phyloP scores from a whole-genome alignment of 2,888 invertebrate genomes.

The Deilephila elpenor region DNA sequence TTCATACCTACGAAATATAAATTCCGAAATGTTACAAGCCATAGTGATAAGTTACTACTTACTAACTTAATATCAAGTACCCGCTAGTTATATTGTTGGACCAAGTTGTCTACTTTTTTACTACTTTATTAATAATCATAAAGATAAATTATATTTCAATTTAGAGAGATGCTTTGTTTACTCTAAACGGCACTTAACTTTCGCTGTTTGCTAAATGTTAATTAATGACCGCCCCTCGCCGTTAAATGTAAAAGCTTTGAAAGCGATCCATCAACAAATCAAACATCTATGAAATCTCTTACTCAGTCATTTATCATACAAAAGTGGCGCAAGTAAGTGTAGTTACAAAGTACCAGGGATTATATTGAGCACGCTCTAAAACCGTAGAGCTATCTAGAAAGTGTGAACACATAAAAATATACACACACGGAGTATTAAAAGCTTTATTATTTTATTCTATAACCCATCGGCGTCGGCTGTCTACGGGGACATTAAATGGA shows the following conservation, averaged over 20 bases:
- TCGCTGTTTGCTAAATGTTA: conserved; percentile 37
- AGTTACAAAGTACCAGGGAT: background rate
- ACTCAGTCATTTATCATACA: conserved; percentile 51
- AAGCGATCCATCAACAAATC: conserved; percentile 62
- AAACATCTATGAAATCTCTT: conserved; percentile 63
- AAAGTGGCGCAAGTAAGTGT: conserved; percentile 35
- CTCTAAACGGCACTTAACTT: conserved; percentile 5
- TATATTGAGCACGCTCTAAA: background rate
- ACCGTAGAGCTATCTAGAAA: background rate
- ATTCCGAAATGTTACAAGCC: too few relatives aligned
- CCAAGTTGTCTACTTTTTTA: too few relatives aligned
- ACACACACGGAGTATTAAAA: conserved; percentile 34
- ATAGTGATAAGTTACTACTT: too few relatives aligned
- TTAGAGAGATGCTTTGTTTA: background rate
- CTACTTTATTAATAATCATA: background rate
- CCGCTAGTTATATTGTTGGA: background rate
- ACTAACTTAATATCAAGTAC: background rate
- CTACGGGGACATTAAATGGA: conserved; percentile 63
- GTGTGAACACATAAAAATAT: background rate
- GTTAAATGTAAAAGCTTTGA: conserved; percentile 41
- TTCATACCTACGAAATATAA: too few relatives aligned
- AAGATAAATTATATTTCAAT: background rate
- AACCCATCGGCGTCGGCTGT: conserved; percentile 53
- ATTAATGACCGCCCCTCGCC: conserved; percentile 49
- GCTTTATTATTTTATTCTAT: conserved; percentile 58